Evolutionary conservation across 1,140 invertebrate species (phyloP).

Genomic region (Drosophila biarmipes): DNA sequence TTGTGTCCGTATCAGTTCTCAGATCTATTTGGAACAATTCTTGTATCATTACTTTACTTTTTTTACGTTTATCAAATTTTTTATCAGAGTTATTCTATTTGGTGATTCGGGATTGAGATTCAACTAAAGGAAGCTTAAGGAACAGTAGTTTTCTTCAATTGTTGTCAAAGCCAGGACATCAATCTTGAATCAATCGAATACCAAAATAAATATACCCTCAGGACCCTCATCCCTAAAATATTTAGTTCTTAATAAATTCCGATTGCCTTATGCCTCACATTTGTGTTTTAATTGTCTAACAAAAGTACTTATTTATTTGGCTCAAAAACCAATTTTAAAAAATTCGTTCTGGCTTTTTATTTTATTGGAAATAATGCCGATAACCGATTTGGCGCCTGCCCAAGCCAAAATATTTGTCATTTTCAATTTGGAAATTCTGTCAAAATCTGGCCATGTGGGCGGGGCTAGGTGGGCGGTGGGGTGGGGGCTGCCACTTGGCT

Average conservation of each 20-base stretch:
- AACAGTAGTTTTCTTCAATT: too few relatives aligned
- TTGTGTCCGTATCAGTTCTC: too few relatives aligned
- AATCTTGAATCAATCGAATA: too few relatives aligned
- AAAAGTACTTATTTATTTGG: slow-evolving; percentile 35
- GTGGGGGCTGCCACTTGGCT: slow-evolving; percentile 16
- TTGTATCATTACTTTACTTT: too few relatives aligned
- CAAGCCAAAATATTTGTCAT: slow-evolving; percentile 33
- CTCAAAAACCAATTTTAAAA: slow-evolving; percentile 59
- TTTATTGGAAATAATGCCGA: slow-evolving; percentile 32
- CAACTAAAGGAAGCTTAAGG: too few relatives aligned
- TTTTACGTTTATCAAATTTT: too few relatives aligned
- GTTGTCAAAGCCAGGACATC: too few relatives aligned
- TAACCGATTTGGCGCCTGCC: slow-evolving; percentile 27
- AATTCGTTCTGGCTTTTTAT: slow-evolving; percentile 26
- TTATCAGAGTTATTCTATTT: too few relatives aligned
- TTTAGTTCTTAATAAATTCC: background rate
- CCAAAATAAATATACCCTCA: background rate
- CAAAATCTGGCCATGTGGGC: slow-evolving; percentile 8
- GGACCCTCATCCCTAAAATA: background rate
- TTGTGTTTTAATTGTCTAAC: background rate
- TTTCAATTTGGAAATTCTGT: slow-evolving; percentile 68
- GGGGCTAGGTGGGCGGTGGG: background rate
- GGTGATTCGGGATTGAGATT: too few relatives aligned
- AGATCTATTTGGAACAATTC: too few relatives aligned
- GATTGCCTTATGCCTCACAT: background rate